Evolutionary conservation across 2,797 vertebrate species (phyloP).

Genomic region (Acanthornis magna): DNA sequence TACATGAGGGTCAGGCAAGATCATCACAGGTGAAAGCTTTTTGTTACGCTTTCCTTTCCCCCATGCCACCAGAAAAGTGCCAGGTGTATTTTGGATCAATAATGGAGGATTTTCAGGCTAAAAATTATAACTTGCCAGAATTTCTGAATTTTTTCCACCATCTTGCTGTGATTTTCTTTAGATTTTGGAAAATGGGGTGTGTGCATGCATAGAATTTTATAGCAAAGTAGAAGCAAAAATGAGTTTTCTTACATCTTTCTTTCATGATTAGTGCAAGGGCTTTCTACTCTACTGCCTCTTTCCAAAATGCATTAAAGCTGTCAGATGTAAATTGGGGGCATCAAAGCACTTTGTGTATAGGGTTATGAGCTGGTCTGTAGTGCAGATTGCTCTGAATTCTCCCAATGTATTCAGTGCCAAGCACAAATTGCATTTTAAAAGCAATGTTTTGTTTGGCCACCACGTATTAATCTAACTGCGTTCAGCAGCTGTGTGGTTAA

Average conservation of each 20-base stretch:
- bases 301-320: constrained; percentile 58
- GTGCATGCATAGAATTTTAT: neutral
- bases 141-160: neutral
- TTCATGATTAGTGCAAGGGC: neutral
- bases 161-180: neutral
- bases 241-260: constrained; percentile 30
- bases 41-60: neutral
- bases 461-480: neutral
- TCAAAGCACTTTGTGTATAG: constrained; percentile 13
- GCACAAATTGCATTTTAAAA: constrained; percentile 65
- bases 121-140: neutral
- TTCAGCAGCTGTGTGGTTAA: constrained; percentile 64
- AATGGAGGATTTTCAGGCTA: neutral
- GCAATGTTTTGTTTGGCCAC: constrained; percentile 59
- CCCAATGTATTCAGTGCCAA: constrained; percentile 7
- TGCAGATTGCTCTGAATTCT: constrained; percentile 34
- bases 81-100: neutral
- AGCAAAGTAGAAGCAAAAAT: constrained; percentile 30
- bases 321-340: constrained; percentile 51
- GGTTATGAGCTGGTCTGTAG: constrained; percentile 13
- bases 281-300: neutral
- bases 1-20: neutral
- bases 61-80: neutral
- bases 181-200: neutral
- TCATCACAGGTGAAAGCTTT: neutral